Percentiles rank a stretch among this genome's conserved stretches.
Conservation (phyloP, 37 sponge, comb jelly and placozoan genomes). For the Trichoplax adhaerens region DNA sequence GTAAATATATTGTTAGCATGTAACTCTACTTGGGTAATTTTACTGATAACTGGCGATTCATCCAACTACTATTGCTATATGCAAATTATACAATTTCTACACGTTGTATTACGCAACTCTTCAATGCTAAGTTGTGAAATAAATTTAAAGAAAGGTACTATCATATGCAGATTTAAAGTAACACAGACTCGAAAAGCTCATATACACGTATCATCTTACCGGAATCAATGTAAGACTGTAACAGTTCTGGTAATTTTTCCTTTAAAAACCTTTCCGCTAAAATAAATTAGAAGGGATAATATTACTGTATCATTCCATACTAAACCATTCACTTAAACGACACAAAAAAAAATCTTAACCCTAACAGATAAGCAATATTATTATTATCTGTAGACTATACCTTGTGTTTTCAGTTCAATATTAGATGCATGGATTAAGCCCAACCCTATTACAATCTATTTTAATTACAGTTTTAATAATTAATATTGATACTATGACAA, state of each 20-base stretch:
- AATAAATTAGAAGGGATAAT: not conserved
- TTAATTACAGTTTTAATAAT: too few species aligned
- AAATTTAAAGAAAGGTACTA: too few species aligned
- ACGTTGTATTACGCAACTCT: too few species aligned
- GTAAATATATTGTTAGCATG: not conserved
- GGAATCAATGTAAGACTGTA: constrained; percentile 31
- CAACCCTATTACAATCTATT: constrained; percentile 77
- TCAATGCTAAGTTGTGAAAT: too few species aligned
- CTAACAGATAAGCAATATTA: not conserved
- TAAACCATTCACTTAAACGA: not conserved
- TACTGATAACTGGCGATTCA: too few species aligned
- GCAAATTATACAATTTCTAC: too few species aligned
- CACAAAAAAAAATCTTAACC: not conserved
- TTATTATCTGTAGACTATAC: constrained; percentile 14
- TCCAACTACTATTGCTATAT: too few species aligned
- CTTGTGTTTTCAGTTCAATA: constrained; percentile 45
- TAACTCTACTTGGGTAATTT: too few species aligned
- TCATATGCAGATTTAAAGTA: not conserved
- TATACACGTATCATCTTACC: constrained; percentile 7
- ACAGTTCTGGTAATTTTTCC: constrained; percentile 53
- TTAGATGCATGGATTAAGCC: constrained; percentile 58
- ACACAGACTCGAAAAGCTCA: constrained; percentile 4
- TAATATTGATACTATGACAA: not conserved
- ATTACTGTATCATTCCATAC: not conserved
- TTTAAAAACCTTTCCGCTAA: constrained; percentile 43